Percentiles rank a stretch among this genome's conserved stretches.
Evolutionary conservation across 2,113 vertebrate species (phyloP).

Genomic region (Recurvirostra avosetta): DNA sequence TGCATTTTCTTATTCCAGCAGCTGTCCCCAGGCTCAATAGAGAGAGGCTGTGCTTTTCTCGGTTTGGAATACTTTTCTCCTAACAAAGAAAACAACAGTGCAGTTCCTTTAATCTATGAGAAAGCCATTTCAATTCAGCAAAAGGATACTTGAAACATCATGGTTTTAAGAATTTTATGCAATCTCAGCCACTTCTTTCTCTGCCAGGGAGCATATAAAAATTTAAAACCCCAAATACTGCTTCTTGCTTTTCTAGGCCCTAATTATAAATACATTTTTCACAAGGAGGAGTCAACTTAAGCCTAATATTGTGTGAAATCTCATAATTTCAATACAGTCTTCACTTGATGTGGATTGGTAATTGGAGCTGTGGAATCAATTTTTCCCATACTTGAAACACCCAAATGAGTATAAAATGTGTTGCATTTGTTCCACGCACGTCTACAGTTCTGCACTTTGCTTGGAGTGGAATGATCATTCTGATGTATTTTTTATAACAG

Average conservation of each 20-base stretch:
- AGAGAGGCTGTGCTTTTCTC: background rate
- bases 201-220: slow-evolving; percentile 24
- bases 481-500: slow-evolving; percentile 72
- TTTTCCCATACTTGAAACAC: slow-evolving; percentile 48
- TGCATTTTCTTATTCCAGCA: background rate
- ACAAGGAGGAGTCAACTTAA: slow-evolving; percentile 41
- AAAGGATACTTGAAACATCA: slow-evolving; percentile 34
- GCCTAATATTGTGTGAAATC: slow-evolving; percentile 41
- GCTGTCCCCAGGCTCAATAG: background rate
- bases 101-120: background rate
- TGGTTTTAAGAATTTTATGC: slow-evolving; percentile 16
- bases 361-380: slow-evolving; percentile 51
- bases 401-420: slow-evolving; percentile 48
- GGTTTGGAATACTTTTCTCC: background rate
- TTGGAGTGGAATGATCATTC: slow-evolving; percentile 27
- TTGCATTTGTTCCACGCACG: slow-evolving; percentile 41
- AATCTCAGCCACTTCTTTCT: slow-evolving; percentile 12
- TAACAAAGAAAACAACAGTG: background rate
- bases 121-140: background rate
- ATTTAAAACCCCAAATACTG: slow-evolving; percentile 26
- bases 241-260: slow-evolving; percentile 4
- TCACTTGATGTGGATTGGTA: slow-evolving; percentile 15
- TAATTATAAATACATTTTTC: slow-evolving; percentile 47
- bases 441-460: background rate
- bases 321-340: slow-evolving; percentile 28